Base-by-base conservation (phyloP, 1,140 invertebrate genomes). In the Rhagoletis zephyria region DNA sequence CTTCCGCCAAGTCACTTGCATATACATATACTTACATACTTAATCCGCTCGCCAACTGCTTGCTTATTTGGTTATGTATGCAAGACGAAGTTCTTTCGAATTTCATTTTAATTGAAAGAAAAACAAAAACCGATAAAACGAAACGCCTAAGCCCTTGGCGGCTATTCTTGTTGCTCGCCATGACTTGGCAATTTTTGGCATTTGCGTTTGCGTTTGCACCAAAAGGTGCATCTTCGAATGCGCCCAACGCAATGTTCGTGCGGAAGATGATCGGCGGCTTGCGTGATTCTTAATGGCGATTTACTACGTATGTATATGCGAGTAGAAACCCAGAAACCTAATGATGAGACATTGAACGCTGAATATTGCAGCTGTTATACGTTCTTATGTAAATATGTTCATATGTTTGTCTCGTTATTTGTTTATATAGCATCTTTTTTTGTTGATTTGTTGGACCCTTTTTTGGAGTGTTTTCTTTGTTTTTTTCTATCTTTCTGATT, bases 281-380 rank as follows among this genome's bases (percentile, higher is more conserved):
- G 74, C 74, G 74, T 81, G 74, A 81, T 81, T 81, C 74, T 81
- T 9, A 48, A 59, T 59, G 74, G 48, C 74, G 74, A 81, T 81
- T 81, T 77, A 48, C 51, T 45, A 56, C 16, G n/a, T n/a, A 30
- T 30, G 30, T 30, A 30, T 30, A 30, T 30, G 30, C 30, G 1
- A 30, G 30, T 30, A 30, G 30, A 81, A 56, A 81, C 74, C 74
- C 16, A 81, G 30, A 56, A 14, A 74, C 70, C 70, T 48, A 48
- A 74, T 81, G 48, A 81, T 81, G 48, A 81, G 48, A 30, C 74
- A 51, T 48, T 9, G 48, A 56, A 9, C 48, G n/a, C 16, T 81
- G 74, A 30, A 81, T 81, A 81, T 81, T 56, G 74, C 74, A 81
- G 74, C 74, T 81, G 74, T 81, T 81, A 1, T 9, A 30, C 6